phyloP scores from a whole-genome alignment of 2,888 invertebrate genomes.

The Aphelenchoides bicaudatus region DNA sequence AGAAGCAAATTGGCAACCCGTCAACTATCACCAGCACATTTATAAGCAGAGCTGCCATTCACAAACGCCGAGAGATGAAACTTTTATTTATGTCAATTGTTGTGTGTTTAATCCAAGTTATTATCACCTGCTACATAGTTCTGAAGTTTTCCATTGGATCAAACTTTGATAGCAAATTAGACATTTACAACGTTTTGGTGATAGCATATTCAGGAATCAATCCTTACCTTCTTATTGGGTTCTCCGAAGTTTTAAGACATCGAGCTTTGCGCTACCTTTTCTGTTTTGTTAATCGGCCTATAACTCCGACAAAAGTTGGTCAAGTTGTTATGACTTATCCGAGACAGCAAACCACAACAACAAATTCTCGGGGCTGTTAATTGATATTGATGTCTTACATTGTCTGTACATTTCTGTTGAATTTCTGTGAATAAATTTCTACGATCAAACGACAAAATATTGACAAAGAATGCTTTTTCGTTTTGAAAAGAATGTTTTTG shows the following conservation, averaged over 20 bases:
- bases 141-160: conserved; percentile 2
- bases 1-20: background rate
- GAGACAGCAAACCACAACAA: too few relatives aligned
- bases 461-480: too few relatives aligned
- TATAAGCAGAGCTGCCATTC: background rate
- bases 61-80: background rate
- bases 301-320: too few relatives aligned
- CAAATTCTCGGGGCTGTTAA: too few relatives aligned
- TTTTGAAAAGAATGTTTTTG: too few relatives aligned
- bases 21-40: background rate
- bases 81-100: conserved; percentile 7
- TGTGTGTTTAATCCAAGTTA: conserved; percentile 6
- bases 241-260: background rate
- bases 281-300: background rate
- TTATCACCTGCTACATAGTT: background rate
- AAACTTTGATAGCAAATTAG: conserved; percentile 1
- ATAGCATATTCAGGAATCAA: background rate
- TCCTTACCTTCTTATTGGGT: background rate
- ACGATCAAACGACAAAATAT: too few relatives aligned
- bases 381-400: too few relatives aligned
- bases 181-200: conserved; percentile 12
- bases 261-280: background rate
- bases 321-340: too few relatives aligned
- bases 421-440: too few relatives aligned
- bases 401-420: too few relatives aligned